Evolutionary conservation across 2,888 invertebrate species (phyloP).

Genomic region (Pelosia muscerda): DNA sequence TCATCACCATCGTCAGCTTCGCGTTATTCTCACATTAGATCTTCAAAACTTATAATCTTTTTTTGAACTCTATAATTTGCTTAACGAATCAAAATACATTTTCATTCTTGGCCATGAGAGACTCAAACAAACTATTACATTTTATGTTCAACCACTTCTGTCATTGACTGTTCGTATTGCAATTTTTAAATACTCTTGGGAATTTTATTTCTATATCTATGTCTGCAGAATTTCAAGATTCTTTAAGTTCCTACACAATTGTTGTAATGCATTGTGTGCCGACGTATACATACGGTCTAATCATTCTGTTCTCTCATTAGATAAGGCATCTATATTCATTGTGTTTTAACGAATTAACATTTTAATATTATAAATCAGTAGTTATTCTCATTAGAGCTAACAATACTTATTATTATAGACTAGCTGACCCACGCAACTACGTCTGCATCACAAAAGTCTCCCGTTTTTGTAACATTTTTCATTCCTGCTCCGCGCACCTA

Average conservation of each 20-base stretch:
- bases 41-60: no score
- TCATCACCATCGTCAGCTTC: no score
- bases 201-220: constrained; percentile 5
- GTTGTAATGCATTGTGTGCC: constrained; percentile 11
- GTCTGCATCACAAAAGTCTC: no score
- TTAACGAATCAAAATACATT: no score
- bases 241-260: constrained; percentile 8
- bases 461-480: no score
- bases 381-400: background rate
- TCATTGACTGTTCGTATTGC: constrained; percentile 3
- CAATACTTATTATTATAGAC: no score
- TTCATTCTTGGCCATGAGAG: no score
- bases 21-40: no score
- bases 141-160: background rate
- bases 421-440: no score
- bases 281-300: background rate
- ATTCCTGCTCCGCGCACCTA: no score
- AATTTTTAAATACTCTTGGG: constrained; percentile 14
- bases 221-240: background rate
- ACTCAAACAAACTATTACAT: background rate
- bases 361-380: background rate
- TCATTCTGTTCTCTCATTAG: constrained; percentile 17
- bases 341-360: constrained; percentile 8
- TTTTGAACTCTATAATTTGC: no score
- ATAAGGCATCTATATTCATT: constrained; percentile 12